Conservation (phyloP, 2,113 vertebrate species). For the Spilogale gracilis region DNA sequence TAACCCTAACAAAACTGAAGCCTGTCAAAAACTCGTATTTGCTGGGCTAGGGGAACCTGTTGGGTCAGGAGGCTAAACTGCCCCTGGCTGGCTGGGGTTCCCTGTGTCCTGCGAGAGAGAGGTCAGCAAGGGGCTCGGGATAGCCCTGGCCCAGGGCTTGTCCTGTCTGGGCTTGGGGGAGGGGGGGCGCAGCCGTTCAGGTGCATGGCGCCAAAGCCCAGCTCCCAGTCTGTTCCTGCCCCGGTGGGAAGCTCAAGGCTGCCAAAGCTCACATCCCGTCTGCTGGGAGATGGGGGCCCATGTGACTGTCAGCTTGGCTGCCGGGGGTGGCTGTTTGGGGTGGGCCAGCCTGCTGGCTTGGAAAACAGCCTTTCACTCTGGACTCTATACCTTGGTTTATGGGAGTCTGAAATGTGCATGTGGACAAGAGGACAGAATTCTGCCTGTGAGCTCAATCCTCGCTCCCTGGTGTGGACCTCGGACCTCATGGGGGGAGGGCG, state of each 20-base stretch:
- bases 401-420: not conserved
- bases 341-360: conserved; percentile 20
- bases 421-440: not conserved
- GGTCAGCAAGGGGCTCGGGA: not conserved
- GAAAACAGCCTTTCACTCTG: not conserved
- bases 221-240: conserved; percentile 15
- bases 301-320: conserved; percentile 37
- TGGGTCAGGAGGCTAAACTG: not conserved
- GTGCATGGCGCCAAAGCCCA: not conserved
- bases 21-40: not conserved
- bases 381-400: not conserved
- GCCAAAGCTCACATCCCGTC: conserved; percentile 68
- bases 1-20: conserved; percentile 29
- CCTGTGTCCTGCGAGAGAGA: not conserved
- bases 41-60: not conserved
- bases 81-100: not conserved
- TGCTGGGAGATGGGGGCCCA: conserved; percentile 15
- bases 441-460: not conserved
- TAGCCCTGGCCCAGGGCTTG: not conserved
- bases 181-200: not conserved
- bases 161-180: not conserved
- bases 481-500: not conserved
- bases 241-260: not conserved
- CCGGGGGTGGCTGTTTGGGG: conserved; percentile 60
- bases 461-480: not conserved